Conservation (phyloP, 2,797 vertebrate species). For the Xiphorhynchus erythropygius region DNA sequence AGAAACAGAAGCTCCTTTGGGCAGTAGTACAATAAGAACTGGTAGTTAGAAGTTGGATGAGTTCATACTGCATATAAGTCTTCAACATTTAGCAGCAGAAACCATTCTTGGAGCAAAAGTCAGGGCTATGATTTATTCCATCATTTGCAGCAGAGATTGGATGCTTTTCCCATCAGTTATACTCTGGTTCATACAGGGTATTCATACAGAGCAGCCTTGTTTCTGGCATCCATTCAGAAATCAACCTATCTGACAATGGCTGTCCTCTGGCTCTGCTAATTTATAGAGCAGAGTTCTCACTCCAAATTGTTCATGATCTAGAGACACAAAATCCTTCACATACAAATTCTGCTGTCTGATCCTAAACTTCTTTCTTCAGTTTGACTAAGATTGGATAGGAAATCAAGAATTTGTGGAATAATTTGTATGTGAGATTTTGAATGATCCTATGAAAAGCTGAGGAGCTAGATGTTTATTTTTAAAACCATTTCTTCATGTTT, state of each 20-base stretch:
- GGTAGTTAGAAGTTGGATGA: not conserved
- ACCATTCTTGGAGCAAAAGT: not conserved
- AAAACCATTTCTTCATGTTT: not conserved
- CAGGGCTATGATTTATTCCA: not conserved
- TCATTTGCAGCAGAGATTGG: not conserved
- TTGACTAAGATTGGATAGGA: not conserved
- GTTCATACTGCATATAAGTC: not conserved
- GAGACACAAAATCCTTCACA: not conserved
- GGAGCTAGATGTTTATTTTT: not conserved
- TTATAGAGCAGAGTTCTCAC: not conserved
- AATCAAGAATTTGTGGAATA: not conserved
- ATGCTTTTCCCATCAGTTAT: not conserved
- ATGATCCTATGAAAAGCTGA: not conserved
- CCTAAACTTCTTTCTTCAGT: not conserved
- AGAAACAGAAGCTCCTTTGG: conserved; percentile 10
- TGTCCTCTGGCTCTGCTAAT: not conserved
- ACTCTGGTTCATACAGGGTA: not conserved
- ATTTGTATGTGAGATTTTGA: not conserved
- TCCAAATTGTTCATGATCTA: not conserved
- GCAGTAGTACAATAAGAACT: not conserved
- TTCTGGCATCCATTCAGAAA: not conserved
- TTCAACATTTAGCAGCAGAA: not conserved
- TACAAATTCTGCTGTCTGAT: not conserved
- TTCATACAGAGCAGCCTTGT: not conserved
- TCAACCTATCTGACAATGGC: not conserved